Conservation (phyloP, 2,113 vertebrate species). For the Trichechus manatus region DNA sequence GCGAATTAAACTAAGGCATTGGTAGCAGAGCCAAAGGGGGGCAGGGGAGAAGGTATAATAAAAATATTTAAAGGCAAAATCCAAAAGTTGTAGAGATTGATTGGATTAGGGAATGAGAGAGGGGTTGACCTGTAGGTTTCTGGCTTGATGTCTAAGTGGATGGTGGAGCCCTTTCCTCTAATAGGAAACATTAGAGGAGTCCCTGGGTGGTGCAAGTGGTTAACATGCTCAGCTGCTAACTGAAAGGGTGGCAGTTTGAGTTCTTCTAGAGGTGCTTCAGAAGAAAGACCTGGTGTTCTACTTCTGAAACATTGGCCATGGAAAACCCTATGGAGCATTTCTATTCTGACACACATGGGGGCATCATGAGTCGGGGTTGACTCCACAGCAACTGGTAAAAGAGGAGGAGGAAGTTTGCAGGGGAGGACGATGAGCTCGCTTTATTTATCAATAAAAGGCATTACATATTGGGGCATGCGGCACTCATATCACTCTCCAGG, state of each 20-base stretch:
- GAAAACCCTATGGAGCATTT: not conserved
- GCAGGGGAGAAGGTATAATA: not conserved
- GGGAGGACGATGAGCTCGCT: not conserved
- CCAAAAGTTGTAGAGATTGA: not conserved
- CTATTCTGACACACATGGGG: not conserved
- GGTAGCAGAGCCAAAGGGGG: not conserved
- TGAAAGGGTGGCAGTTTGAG: not conserved
- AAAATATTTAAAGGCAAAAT: not conserved
- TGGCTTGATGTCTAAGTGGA: too few species aligned
- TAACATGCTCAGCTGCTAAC: not conserved
- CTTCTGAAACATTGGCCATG: not conserved
- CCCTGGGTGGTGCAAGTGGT: not conserved
- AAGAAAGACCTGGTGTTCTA: not conserved
- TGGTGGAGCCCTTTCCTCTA: not conserved
- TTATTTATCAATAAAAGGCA: not conserved
- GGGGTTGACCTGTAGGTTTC: not conserved
- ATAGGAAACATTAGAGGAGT: not conserved
- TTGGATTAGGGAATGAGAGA: not conserved
- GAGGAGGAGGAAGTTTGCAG: not conserved
- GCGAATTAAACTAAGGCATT: not conserved
- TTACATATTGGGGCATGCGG: too few species aligned
- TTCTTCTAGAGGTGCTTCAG: not conserved
- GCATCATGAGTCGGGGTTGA: too few species aligned
- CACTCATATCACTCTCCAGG: not conserved
- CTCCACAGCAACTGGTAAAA: too few species aligned